Conservation (phyloP, 1,140 invertebrate species). For the Ceratina japonica region DNA sequence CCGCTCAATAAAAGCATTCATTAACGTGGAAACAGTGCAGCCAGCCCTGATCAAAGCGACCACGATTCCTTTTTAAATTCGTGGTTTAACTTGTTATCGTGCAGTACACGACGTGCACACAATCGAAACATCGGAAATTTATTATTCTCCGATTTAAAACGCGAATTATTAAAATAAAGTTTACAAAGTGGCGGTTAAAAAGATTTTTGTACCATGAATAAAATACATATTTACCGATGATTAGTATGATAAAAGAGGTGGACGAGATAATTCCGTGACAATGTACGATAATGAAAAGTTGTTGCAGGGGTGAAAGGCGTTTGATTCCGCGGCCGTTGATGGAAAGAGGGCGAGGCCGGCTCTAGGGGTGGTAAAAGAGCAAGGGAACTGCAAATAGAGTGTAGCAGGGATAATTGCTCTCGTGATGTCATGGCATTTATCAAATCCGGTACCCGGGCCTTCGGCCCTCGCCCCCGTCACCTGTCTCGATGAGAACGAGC, state of each 20-base stretch:
- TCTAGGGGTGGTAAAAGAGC: conserved; percentile 42
- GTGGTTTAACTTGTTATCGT: background rate
- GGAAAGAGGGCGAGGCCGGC: conserved; percentile 11
- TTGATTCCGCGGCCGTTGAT: conserved; percentile 40
- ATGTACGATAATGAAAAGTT: background rate
- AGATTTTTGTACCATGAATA: background rate
- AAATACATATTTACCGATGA: background rate
- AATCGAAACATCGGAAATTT: background rate
- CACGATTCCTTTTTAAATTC: conserved; percentile 6
- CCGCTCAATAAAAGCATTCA: conserved; percentile 29
- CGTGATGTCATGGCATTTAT: conserved; percentile 66
- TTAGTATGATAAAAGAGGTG: background rate
- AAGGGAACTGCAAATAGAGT: conserved; percentile 59
- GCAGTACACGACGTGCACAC: too few species aligned
- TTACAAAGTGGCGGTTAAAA: too few species aligned
- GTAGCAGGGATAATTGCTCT: conserved; percentile 65
- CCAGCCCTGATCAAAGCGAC: conserved; percentile 21
- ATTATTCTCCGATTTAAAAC: background rate
- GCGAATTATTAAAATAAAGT: background rate
- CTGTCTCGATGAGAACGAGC: conserved; percentile 30
- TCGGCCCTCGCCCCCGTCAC: background rate
- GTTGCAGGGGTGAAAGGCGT: background rate
- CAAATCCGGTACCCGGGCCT: conserved; percentile 52
- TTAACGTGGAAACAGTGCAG: conserved; percentile 14
- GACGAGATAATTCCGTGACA: background rate